phyloP scores from a whole-genome alignment of 2,113 vertebrate species.

The Neofelis nebulosa region DNA sequence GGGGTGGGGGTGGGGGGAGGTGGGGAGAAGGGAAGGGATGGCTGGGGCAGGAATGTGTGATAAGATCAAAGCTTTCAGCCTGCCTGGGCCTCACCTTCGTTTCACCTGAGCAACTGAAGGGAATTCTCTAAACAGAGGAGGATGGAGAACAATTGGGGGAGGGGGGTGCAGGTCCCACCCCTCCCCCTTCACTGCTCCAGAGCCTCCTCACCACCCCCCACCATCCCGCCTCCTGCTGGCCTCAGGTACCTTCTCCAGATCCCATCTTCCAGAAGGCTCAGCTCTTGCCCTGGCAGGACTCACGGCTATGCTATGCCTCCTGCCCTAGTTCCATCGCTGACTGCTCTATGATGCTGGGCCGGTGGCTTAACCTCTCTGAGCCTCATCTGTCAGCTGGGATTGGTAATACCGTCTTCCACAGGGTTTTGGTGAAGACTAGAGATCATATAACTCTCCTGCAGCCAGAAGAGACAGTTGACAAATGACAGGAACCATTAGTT shows the following conservation, averaged over 20 bases:
- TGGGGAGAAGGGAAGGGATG: background rate
- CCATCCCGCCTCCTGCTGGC: background rate
- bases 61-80: conserved; percentile 77
- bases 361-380: background rate
- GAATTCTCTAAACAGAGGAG: conserved; percentile 57
- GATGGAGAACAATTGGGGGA: background rate
- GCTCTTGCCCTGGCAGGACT: background rate
- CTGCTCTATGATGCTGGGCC: background rate
- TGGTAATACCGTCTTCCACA: background rate
- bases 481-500: background rate
- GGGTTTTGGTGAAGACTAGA: background rate
- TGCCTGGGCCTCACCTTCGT: conserved; percentile 64
- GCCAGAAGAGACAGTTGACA: background rate
- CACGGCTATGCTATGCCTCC: background rate
- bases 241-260: background rate
- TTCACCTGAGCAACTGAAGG: conserved; percentile 69
- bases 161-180: background rate
- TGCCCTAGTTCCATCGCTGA: background rate
- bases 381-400: background rate
- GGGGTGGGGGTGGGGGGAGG: background rate
- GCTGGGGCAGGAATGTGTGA: conserved; percentile 74
- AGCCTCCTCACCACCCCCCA: background rate
- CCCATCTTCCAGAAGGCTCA: background rate
- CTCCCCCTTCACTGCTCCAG: background rate
- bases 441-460: background rate